A percentile compares a stretch with the other conserved stretches of the same genome.
These are phyloP conservation scores for Spheniscus humboldti DNA, from an alignment of 2,797 vertebrate species.

Conservation along the genomic window DNA sequence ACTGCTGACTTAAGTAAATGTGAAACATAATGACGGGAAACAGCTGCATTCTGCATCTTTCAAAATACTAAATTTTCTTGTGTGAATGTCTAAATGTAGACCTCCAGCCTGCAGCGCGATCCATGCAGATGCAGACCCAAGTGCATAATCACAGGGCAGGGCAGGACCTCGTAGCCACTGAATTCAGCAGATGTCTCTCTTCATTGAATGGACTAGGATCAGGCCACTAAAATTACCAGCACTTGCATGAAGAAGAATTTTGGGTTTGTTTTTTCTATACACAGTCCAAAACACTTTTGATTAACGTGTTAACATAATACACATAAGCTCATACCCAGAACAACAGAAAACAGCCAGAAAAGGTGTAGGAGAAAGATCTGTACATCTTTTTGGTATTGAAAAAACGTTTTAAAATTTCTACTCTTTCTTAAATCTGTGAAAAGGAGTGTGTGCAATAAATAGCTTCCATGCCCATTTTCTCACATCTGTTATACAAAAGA, in stretches of 20 bases:
- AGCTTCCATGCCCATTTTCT: neutral
- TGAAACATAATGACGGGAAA: conserved; percentile 52
- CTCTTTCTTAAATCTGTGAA: neutral
- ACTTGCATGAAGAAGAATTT: neutral
- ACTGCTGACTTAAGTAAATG: conserved; percentile 67
- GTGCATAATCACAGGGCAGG: conserved; percentile 18
- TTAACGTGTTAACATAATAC: neutral
- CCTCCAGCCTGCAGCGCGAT: neutral
- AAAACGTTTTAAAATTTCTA: neutral
- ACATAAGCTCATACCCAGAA: neutral
- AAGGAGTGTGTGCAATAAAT: neutral
- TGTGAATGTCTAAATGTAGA: conserved; percentile 47
- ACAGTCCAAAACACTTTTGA: neutral
- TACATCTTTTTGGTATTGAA: neutral
- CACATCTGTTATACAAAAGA: neutral
- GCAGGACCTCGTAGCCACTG: neutral
- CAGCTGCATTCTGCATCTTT: conserved; percentile 61
- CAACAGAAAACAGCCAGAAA: neutral
- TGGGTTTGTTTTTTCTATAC: neutral
- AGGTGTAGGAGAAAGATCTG: neutral
- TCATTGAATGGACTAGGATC: neutral
- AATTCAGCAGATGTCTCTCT: conserved; percentile 26
- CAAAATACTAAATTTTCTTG: conserved; percentile 43
- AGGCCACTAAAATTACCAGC: neutral
- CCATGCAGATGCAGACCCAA: conserved; percentile 40